These are phyloP conservation scores for Caenorhabditis brenneri DNA, from an alignment of 1,140 invertebrate species.

Conservation along the genomic window DNA sequence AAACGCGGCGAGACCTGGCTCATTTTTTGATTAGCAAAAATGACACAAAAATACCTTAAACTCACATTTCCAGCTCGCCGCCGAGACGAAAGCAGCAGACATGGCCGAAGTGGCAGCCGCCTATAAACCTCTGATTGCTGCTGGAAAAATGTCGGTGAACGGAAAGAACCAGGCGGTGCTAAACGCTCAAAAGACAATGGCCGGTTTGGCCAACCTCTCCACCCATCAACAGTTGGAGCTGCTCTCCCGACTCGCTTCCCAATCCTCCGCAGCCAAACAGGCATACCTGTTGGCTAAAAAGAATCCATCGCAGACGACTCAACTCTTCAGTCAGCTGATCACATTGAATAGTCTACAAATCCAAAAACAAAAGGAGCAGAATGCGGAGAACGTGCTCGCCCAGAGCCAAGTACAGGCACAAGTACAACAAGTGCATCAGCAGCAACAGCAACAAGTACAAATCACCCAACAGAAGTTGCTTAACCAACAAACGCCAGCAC, in stretches of 20 bases:
- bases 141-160: background rate
- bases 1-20: no score
- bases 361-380: background rate
- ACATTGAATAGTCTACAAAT: background rate
- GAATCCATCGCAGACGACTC: constrained; percentile 3
- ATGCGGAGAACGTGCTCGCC: no score
- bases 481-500: constrained; percentile 24
- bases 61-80: constrained; percentile 3
- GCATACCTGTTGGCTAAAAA: background rate
- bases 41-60: background rate
- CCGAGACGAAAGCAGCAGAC: constrained; percentile 38
- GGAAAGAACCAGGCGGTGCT: background rate
- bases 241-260: background rate
- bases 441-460: background rate
- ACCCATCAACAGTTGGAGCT: background rate
- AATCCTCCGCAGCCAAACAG: background rate
- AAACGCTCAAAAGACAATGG: constrained; percentile 50
- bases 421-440: background rate
- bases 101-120: constrained; percentile 58
- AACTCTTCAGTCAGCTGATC: background rate
- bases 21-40: no score
- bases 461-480: background rate
- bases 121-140: constrained; percentile 64
- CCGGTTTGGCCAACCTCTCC: constrained; percentile 36
- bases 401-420: background rate